phyloP scores from a whole-genome alignment of 1,140 invertebrate genomes.

The Hydropsyche tenuis region DNA sequence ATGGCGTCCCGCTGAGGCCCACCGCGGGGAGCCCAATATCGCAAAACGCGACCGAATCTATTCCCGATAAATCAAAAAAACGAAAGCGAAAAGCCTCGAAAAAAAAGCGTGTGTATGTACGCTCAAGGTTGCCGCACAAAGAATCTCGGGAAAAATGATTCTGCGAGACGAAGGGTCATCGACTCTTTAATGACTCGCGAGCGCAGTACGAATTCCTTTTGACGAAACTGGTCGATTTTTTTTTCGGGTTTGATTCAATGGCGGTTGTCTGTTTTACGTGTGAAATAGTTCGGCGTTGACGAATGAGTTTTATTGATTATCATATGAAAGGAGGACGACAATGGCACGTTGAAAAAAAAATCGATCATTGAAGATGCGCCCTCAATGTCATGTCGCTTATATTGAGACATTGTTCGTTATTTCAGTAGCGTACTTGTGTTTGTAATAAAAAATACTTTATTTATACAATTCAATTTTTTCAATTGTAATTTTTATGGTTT shows the following conservation, averaged over 20 bases:
- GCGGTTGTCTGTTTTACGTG: too few relatives aligned
- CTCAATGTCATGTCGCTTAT: slow-evolving; percentile 29
- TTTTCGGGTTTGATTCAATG: too few relatives aligned
- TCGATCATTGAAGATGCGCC: slow-evolving; percentile 35
- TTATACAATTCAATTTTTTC: too few relatives aligned
- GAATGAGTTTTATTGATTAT: slow-evolving; percentile 27
- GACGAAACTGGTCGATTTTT: too few relatives aligned
- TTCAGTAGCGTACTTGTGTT: slow-evolving; percentile 8
- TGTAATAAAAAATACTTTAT: slow-evolving; percentile 13
- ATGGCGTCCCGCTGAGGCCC: not conserved
- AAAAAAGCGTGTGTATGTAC: too few relatives aligned
- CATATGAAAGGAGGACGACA: slow-evolving; percentile 34
- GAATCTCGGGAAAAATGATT: too few relatives aligned
- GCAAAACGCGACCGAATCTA: slow-evolving; percentile 9
- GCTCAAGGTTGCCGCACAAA: too few relatives aligned
- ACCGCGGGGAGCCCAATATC: slow-evolving; percentile 6
- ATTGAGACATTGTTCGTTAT: not conserved
- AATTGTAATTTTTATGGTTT: too few relatives aligned
- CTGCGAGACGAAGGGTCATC: not conserved
- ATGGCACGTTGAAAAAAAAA: slow-evolving; percentile 14
- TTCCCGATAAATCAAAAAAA: slow-evolving; percentile 17
- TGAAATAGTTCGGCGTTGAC: slow-evolving; percentile 15
- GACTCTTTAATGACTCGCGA: slow-evolving; percentile 11
- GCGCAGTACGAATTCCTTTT: not conserved
- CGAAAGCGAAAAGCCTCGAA: too few relatives aligned